Percentiles rank a stretch among this genome's conserved stretches.
These are phyloP conservation scores for Bemisia tabaci DNA, from an alignment of 1,140 invertebrate species.

Conservation along the genomic window DNA sequence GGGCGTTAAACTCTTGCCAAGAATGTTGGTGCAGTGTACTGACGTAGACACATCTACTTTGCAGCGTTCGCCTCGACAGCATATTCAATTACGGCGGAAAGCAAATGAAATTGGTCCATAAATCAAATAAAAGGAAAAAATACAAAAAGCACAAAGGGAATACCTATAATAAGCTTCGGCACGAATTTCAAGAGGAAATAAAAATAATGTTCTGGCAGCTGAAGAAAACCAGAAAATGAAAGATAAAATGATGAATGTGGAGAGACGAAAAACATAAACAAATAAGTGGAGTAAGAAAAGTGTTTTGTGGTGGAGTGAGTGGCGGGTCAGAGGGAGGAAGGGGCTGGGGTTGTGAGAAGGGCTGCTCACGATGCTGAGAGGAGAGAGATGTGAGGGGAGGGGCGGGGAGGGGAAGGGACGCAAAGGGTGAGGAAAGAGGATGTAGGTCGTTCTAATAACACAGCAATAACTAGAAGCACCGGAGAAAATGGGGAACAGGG, in stretches of 20 bases:
- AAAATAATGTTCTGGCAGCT: not conserved
- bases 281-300: not conserved
- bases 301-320: not conserved
- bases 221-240: not conserved
- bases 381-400: not conserved
- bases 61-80: not conserved
- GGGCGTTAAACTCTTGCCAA: too few relatives aligned
- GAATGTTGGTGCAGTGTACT: too few relatives aligned
- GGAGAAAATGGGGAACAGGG: not conserved
- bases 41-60: not conserved
- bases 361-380: too few relatives aligned
- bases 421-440: not conserved
- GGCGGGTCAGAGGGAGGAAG: not conserved
- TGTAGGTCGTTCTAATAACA: not conserved
- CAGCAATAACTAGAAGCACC: not conserved
- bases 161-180: not conserved
- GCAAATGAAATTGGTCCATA: not conserved
- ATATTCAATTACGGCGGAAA: not conserved
- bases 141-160: not conserved
- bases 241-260: not conserved
- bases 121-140: not conserved
- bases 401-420: not conserved
- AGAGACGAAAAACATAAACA: not conserved
- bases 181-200: not conserved
- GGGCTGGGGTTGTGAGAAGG: not conserved